Percentiles rank a stretch among this genome's conserved stretches.
Conservation (phyloP, 2,797 vertebrate species). For the Microctenopoma stevenorrisi region DNA sequence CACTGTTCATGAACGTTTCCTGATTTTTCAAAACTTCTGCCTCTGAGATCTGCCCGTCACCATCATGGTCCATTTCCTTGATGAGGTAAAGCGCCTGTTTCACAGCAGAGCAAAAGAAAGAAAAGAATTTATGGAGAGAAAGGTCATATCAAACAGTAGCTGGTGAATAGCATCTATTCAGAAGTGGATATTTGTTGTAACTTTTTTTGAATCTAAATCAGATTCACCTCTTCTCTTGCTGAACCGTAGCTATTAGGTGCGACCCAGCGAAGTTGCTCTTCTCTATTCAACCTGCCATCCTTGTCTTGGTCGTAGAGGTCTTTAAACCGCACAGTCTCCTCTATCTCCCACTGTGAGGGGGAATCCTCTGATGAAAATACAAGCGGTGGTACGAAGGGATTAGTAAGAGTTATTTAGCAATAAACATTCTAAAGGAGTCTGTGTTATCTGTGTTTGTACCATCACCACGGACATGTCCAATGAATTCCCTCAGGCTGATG, state of each 20-base stretch:
- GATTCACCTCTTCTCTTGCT: constrained; percentile 88
- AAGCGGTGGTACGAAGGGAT: not conserved
- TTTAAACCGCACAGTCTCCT: constrained; percentile 93
- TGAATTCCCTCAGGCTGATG: constrained; percentile 92
- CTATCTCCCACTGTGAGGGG: constrained; percentile 94
- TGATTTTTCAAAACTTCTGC: constrained; percentile 91
- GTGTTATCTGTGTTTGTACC: constrained; percentile 79
- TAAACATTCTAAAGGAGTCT: not conserved
- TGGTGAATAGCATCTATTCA: not conserved
- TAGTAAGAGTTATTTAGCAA: not conserved
- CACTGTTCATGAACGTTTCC: constrained; percentile 94
- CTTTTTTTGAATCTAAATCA: not conserved
- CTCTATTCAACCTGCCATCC: constrained; percentile 88
- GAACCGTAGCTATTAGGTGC: constrained; percentile 95
- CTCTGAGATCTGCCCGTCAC: constrained; percentile 88
- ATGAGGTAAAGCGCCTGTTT: constrained; percentile 92
- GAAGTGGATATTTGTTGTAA: not conserved
- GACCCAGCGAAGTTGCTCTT: constrained; percentile 94
- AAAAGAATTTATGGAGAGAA: not conserved
- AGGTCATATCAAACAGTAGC: not conserved
- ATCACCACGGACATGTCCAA: constrained; percentile 90
- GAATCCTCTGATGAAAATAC: constrained; percentile 73
- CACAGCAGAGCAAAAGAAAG: constrained; percentile 12
- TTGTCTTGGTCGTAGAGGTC: constrained; percentile 94
- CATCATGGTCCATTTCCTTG: constrained; percentile 92